Conservation (phyloP, 2,888 invertebrate genomes). For the Diplazon laetatorius region DNA sequence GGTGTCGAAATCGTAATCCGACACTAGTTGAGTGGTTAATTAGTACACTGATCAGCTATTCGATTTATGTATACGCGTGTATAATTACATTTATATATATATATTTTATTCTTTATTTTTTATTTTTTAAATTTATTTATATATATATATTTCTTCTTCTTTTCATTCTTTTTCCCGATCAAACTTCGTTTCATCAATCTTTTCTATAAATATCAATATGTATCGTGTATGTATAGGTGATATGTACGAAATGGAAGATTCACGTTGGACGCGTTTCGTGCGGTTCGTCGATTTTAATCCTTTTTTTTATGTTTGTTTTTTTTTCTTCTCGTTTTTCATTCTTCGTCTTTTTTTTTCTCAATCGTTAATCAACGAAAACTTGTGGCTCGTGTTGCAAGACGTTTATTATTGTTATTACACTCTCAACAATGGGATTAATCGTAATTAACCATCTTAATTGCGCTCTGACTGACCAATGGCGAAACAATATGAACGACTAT, state of each 20-base stretch:
- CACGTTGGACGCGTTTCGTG: slow-evolving; percentile 75
- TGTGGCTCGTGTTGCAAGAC: slow-evolving; percentile 11
- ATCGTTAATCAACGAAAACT: slow-evolving; percentile 23
- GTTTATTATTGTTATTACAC: slow-evolving; percentile 19
- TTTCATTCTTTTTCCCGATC: slow-evolving; percentile 58
- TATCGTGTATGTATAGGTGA: slow-evolving; percentile 76
- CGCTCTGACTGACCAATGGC: slow-evolving; percentile 42
- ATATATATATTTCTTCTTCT: slow-evolving; percentile 60
- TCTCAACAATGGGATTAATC: slow-evolving; percentile 13
- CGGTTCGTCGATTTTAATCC: slow-evolving; percentile 53
- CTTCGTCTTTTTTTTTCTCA: slow-evolving; percentile 7
- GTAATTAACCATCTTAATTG: slow-evolving; percentile 14
- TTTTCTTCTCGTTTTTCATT: slow-evolving; percentile 14
- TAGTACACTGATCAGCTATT: slow-evolving; percentile 60
- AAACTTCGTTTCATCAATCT: slow-evolving; percentile 57
- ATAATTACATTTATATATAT: slow-evolving; percentile 68
- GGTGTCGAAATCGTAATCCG: slow-evolving; percentile 23
- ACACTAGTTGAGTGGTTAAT: slow-evolving; percentile 43
- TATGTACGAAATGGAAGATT: slow-evolving; percentile 83
- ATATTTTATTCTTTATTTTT: slow-evolving; percentile 57
- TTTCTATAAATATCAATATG: slow-evolving; percentile 60
- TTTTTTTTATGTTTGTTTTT: slow-evolving; percentile 20
- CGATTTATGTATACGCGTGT: slow-evolving; percentile 63
- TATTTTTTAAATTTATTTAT: slow-evolving; percentile 60
- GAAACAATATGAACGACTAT: slow-evolving; percentile 49